A percentile compares a stretch with the other conserved stretches of the same genome.
These are phyloP conservation scores for Rhyacophila brunnea DNA, from an alignment of 1,140 invertebrate species.

Conservation along the genomic window DNA sequence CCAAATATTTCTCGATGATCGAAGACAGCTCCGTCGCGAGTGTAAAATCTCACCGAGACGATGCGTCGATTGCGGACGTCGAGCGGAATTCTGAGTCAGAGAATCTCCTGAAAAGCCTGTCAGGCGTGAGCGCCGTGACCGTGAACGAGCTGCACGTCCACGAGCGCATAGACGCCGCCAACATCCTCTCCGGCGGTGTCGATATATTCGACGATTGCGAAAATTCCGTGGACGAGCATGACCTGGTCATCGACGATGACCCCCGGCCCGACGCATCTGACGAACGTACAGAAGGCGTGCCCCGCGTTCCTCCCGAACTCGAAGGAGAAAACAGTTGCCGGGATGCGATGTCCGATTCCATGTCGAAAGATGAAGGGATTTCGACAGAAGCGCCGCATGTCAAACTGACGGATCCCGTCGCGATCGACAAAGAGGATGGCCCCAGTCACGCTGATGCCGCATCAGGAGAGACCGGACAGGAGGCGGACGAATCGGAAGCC, in stretches of 20 bases:
- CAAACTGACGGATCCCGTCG: not conserved
- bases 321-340: too few relatives aligned
- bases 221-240: constrained; percentile 52
- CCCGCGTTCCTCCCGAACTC: too few relatives aligned
- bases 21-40: constrained; percentile 44
- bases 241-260: constrained; percentile 50
- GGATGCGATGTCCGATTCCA: too few relatives aligned
- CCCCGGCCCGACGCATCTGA: constrained; percentile 25
- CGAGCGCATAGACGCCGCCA: constrained; percentile 47
- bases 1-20: constrained; percentile 50
- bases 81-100: constrained; percentile 36
- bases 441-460: not conserved
- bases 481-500: constrained; percentile 16
- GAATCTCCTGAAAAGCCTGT: constrained; percentile 43
- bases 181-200: constrained; percentile 50
- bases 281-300: constrained; percentile 12
- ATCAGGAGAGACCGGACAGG: constrained; percentile 4
- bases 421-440: constrained; percentile 13
- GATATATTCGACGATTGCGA: constrained; percentile 54
- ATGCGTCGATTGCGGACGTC: not conserved
- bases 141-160: constrained; percentile 24
- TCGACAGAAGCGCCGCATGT: not conserved
- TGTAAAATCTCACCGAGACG: not conserved
- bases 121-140: constrained; percentile 45
- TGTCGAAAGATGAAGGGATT: too few relatives aligned